Evolutionary conservation across 2,113 vertebrate genomes (phyloP).

Genomic region (Chunga burmeisteri): DNA sequence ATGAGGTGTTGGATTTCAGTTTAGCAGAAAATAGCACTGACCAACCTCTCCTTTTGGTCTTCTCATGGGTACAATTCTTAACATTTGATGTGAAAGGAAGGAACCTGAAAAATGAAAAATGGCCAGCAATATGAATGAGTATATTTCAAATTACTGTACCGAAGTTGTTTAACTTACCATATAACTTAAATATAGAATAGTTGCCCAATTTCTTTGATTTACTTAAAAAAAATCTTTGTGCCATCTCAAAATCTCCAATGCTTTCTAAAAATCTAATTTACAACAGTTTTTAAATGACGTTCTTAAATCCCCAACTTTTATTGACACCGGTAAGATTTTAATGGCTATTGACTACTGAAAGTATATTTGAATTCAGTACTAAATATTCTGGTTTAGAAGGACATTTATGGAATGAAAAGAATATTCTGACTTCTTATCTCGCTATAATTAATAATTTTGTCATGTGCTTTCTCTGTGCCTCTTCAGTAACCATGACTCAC

Average conservation of each 20-base stretch:
- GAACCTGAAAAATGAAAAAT: neutral
- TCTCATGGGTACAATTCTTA: neutral
- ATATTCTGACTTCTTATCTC: neutral
- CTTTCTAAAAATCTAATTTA: neutral
- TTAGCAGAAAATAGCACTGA: neutral
- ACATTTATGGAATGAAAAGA: neutral
- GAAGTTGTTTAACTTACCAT: neutral
- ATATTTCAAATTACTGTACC: neutral
- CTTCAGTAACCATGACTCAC: constrained; percentile 64
- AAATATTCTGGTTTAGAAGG: constrained; percentile 1
- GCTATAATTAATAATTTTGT: constrained; percentile 69
- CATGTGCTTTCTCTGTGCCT: constrained; percentile 57
- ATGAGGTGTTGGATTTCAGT: neutral
- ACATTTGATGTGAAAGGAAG: neutral
- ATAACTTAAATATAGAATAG: neutral
- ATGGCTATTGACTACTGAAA: neutral
- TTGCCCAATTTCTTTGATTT: neutral
- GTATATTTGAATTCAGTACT: constrained; percentile 1
- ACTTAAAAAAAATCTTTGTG: neutral
- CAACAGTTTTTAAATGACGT: neutral
- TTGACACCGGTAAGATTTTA: neutral
- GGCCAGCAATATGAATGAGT: neutral
- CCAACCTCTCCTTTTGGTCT: neutral
- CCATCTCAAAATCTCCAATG: neutral
- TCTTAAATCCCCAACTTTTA: neutral